Conservation (phyloP, 1,140 invertebrate genomes). For the Anastatus disparis region DNA sequence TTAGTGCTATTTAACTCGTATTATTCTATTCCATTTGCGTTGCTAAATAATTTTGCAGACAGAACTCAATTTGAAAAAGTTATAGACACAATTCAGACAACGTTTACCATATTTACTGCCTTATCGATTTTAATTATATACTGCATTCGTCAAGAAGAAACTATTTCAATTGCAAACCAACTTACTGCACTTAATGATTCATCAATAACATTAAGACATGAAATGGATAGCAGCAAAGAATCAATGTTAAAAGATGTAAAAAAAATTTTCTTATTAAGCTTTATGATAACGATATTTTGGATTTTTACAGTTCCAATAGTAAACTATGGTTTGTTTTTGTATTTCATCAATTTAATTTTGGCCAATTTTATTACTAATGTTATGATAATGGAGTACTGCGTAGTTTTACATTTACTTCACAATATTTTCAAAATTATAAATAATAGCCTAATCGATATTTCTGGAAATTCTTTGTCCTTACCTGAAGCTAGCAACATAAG, state of each 20-base stretch:
- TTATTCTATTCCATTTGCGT: neutral
- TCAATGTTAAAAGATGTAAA: neutral
- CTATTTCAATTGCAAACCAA: neutral
- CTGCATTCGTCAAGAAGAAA: neutral
- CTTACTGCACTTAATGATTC: neutral
- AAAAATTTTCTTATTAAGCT: neutral
- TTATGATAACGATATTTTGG: neutral
- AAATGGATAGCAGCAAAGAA: no score
- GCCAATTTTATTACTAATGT: neutral
- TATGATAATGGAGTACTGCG: neutral
- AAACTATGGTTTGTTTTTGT: neutral
- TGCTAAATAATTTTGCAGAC: neutral
- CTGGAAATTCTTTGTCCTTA: no score
- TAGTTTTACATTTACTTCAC: neutral
- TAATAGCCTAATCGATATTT: neutral
- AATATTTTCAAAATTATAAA: neutral
- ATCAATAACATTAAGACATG: neutral
- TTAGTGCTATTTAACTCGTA: neutral
- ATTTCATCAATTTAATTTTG: neutral
- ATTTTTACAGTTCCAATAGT: neutral
- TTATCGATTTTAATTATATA: neutral
- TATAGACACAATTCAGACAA: neutral
- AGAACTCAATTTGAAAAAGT: neutral
- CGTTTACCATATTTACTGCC: neutral
- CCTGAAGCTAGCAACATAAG: no score